phyloP scores from a whole-genome alignment of 1,140 invertebrate genomes.

The Achatina immaculata region DNA sequence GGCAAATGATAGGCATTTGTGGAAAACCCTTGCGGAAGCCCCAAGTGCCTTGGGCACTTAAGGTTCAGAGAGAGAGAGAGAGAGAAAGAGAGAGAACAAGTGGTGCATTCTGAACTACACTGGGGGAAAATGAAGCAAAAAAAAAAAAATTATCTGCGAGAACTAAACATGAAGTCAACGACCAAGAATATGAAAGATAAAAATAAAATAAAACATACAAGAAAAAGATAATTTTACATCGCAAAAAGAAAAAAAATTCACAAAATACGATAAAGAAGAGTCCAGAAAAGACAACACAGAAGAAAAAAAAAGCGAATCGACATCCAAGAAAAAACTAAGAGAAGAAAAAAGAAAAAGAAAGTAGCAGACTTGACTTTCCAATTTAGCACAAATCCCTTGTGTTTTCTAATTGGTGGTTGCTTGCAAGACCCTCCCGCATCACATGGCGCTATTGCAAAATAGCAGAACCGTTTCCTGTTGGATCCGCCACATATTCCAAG shows the following conservation, averaged over 20 bases:
- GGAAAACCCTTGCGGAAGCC: too few relatives aligned
- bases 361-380: constrained; percentile 31
- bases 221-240: too few relatives aligned
- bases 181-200: too few relatives aligned
- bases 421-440: neutral
- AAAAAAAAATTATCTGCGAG: too few relatives aligned
- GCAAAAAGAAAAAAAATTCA: neutral
- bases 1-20: too few relatives aligned
- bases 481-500: constrained; percentile 20
- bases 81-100: neutral
- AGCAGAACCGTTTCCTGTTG: neutral
- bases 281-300: too few relatives aligned
- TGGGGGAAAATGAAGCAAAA: too few relatives aligned
- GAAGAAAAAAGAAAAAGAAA: neutral
- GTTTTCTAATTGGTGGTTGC: constrained; percentile 26
- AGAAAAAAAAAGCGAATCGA: neutral
- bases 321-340: neutral
- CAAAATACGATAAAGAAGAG: neutral
- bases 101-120: too few relatives aligned
- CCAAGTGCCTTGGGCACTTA: too few relatives aligned
- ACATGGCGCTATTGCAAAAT: neutral
- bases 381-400: constrained; percentile 22
- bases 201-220: too few relatives aligned
- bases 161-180: too few relatives aligned
- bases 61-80: too few relatives aligned